phyloP scores from a whole-genome alignment of 2,888 invertebrate genomes.

The Punctoribates punctum region DNA sequence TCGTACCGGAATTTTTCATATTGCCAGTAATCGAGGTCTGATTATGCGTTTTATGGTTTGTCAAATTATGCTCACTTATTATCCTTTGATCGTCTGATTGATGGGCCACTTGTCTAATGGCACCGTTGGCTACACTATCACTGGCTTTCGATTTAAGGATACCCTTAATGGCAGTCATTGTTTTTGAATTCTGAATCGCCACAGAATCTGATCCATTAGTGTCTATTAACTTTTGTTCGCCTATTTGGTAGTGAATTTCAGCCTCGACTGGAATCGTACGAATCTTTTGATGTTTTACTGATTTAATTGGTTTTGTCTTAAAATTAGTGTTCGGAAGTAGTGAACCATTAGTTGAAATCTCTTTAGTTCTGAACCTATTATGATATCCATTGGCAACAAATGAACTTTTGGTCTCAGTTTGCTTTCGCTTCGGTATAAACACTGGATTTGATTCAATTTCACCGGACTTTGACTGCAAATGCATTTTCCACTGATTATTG shows the following conservation, averaged over 20 bases:
- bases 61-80: background rate
- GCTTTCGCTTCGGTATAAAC: conserved; percentile 18
- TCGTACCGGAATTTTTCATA: background rate
- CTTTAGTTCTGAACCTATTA: background rate
- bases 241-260: conserved; percentile 8
- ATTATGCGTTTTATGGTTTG: conserved; percentile 19
- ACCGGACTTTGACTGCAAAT: background rate
- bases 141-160: background rate
- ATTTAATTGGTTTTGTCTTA: background rate
- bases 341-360: conserved; percentile 1
- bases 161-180: conserved; percentile 27
- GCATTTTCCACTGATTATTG: background rate
- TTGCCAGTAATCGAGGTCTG: background rate
- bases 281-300: background rate
- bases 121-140: background rate
- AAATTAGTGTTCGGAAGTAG: background rate
- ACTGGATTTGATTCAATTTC: conserved; percentile 14
- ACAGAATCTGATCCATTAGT: background rate
- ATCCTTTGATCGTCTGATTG: background rate
- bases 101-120: background rate
- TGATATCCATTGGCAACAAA: background rate
- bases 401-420: background rate
- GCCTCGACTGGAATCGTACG: background rate
- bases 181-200: background rate
- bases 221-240: background rate